Base-by-base conservation (phyloP, 2,888 invertebrate genomes). In the Pseudolycoriella hygida region DNA sequence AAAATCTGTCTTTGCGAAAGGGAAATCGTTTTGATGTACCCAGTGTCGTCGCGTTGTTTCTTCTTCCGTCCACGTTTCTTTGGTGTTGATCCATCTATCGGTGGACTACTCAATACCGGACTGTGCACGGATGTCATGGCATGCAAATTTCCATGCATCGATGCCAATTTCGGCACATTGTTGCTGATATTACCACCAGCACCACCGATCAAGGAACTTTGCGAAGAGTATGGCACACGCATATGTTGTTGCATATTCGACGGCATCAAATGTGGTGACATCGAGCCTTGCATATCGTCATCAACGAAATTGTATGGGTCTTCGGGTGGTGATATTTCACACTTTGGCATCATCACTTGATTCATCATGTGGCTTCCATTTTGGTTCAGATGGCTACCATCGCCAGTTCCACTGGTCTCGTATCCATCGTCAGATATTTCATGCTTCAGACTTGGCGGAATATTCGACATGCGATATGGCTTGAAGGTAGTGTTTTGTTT, bases 21-120 rank as follows among this genome's bases (percentile, higher is more conserved):
- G n/a, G 43, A 15, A 47, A 43, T 46, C 8, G 25, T 8, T 6
- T 25, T n/a, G 3, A 64, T 69, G 67, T 53, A 69, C 71, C 71
- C 71, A 54, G 70, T 73, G 55, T 76, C 77, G 49, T 74, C 71
- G 59, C 76, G 76, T 47, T 77, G 68, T 64, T 89, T 89, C 72
- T 88, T 88, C 73, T 88, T 88, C 46, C 88, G 69, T 17, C 88
- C 88, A 14, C 88, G 68, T 62, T 87, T 86, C 66, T 88, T 88
- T 48, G 84, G 85, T 52, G 71, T 72, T 15, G 32, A 53, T 42
- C 64, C 45, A 54, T 53, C 63, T 61, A 51, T 59, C 57, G 51
- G 46, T 43, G 32, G 44, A 10, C 42, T 45, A 25, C 43, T n/a
- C 17, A 25, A 31, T 40, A 34, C 43, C 19, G 38, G 32, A 25